Base-by-base conservation (phyloP, 2,888 invertebrate genomes). In the Physocephala rufipes region DNA sequence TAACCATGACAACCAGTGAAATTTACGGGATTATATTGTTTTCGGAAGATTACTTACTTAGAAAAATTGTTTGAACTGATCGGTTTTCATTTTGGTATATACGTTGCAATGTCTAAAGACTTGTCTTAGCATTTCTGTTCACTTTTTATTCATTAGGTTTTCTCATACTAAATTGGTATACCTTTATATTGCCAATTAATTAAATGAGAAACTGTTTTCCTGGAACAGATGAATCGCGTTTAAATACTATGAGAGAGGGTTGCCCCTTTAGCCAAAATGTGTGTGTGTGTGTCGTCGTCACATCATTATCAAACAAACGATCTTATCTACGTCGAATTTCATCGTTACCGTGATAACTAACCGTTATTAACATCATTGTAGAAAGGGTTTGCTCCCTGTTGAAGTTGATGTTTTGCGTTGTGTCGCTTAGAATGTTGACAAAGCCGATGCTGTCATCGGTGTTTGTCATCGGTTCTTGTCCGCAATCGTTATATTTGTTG, bases 1-100 rank as follows among this genome's bases (percentile, higher is more conserved):
- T 76, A 76, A 73, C 82, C 81, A 77, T 79, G 78, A 78, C 73
- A 76, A 82, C 82, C 81, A 78, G 82, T 81, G 78, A 78, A 81
- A 80, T 80, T 77, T 78, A 75, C 71, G 71, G 71, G 80, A 79
- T 83, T 81, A 80, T 74, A 73, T 75, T 78, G 77, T 77, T 77
- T 76, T 77, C 69, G 70, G n/a, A 49, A 36, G 51, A 49, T 68
- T 68, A 68, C 21, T 62, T 62, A 19, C 3, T 19, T 43, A 13
- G 24, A 28, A 67, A 59, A 55, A 55, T 47, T 58, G 58, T 67
- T 45, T 67, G 12, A 67, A 67, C 59, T 47, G 59, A 67, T 19
- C 24, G 58, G 58, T 26, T 59, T 58, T 58, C 2, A 4, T 12
- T 28, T 49, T 12, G 12, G 49, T 49, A 49, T 2, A 49, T 49